These are phyloP conservation scores for Adelphocoris suturalis DNA, from an alignment of 2,888 invertebrate genomes.

Conservation along the genomic window DNA sequence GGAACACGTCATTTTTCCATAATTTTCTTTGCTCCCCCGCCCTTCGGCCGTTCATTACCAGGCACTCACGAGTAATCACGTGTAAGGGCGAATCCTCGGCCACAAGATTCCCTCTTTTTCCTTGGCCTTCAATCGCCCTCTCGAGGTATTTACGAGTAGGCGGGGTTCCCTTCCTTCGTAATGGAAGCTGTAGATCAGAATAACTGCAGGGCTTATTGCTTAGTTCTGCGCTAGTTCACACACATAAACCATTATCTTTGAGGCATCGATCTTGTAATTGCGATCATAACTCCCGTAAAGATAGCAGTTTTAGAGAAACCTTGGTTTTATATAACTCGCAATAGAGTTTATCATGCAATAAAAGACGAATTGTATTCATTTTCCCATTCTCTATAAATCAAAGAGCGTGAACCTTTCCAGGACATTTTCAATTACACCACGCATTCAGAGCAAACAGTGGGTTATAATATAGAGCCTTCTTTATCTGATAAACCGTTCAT, in stretches of 20 bases:
- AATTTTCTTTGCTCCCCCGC: background rate
- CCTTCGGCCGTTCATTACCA: constrained; percentile 15
- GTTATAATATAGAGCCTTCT: no score
- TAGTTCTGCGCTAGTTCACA: constrained; percentile 64
- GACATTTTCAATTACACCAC: no score
- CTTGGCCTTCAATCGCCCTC: background rate
- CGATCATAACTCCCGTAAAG: constrained; percentile 44
- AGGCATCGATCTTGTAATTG: constrained; percentile 60
- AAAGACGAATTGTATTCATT: background rate
- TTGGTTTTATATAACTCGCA: background rate
- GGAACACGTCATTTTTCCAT: constrained; percentile 29
- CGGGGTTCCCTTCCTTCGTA: constrained; percentile 33
- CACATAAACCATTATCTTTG: constrained; percentile 58
- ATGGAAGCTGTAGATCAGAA: constrained; percentile 64
- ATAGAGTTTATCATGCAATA: background rate
- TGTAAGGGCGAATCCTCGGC: constrained; percentile 10
- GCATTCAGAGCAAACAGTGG: no score
- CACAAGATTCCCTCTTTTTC: constrained; percentile 20
- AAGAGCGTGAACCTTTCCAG: background rate
- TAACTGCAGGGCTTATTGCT: constrained; percentile 58
- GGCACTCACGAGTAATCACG: constrained; percentile 19
- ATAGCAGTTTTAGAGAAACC: background rate
- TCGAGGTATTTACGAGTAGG: constrained; percentile 52
- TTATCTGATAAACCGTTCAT: background rate
- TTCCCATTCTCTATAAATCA: background rate